Conservation (phyloP, 2,888 invertebrate genomes). For the Xestia rhomboidea region DNA sequence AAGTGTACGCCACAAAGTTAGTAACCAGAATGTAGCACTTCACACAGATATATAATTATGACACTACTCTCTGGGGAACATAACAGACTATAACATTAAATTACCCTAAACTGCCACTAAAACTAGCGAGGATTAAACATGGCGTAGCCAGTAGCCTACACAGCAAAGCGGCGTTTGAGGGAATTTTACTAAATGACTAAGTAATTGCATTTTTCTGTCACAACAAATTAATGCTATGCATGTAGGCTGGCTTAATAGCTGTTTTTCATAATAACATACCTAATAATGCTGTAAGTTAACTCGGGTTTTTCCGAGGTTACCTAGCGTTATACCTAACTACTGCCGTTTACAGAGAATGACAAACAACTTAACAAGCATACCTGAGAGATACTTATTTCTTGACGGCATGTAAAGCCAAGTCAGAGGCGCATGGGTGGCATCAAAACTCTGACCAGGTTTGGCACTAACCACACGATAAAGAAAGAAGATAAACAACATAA, state of each 20-base stretch:
- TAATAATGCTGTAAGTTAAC: neutral
- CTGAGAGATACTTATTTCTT: no score
- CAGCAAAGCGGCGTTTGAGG: neutral
- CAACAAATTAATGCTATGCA: conserved; percentile 15
- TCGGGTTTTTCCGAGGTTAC: conserved; percentile 19
- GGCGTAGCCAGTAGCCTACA: conserved; percentile 1
- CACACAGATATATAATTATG: conserved; percentile 24
- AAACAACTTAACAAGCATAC: conserved; percentile 8
- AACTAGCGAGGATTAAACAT: conserved; percentile 27
- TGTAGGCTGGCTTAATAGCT: conserved; percentile 6
- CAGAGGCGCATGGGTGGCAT: no score
- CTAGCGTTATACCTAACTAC: conserved; percentile 1
- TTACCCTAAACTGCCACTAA: conserved; percentile 38
- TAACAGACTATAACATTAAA: conserved; percentile 37
- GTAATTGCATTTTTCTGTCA: conserved; percentile 49
- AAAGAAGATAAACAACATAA: neutral
- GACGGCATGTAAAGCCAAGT: no score
- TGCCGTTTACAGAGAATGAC: conserved; percentile 33
- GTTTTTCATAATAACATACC: conserved; percentile 11
- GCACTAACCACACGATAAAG: no score
- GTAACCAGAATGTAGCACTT: conserved; percentile 25
- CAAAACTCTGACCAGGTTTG: no score
- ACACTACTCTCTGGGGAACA: conserved; percentile 22
- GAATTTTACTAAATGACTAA: conserved; percentile 33
- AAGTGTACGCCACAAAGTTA: neutral